These are phyloP conservation scores for Enteromius argenteus DNA, from an alignment of 2,797 vertebrate species.

Conservation along the genomic window DNA sequence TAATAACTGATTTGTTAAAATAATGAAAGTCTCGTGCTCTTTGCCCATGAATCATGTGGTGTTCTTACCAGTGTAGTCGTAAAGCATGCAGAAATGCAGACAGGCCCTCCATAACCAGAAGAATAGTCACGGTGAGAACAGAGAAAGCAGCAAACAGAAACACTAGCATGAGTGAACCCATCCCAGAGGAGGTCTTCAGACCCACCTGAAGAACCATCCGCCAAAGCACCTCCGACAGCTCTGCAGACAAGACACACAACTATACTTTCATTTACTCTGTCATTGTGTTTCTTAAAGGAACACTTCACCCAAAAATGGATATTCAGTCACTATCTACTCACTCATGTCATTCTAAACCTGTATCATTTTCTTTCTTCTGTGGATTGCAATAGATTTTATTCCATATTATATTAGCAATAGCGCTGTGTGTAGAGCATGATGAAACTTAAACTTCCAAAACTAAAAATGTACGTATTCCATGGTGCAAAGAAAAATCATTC, in stretches of 20 bases:
- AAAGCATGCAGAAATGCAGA: slow-evolving; percentile 69
- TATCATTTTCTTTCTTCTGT: no score
- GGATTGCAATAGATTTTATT: no score
- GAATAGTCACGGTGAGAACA: slow-evolving; percentile 59
- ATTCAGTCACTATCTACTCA: neutral
- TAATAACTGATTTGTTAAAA: neutral
- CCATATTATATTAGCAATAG: no score
- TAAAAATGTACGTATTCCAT: neutral
- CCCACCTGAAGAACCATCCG: slow-evolving; percentile 65
- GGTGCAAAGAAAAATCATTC: neutral
- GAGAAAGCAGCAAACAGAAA: slow-evolving; percentile 59
- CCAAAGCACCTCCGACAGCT: slow-evolving; percentile 70
- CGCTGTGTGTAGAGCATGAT: no score
- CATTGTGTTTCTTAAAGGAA: neutral
- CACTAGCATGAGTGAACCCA: slow-evolving; percentile 51
- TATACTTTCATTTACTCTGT: neutral
- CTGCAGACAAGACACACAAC: slow-evolving; percentile 29
- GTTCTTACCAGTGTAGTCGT: slow-evolving; percentile 64
- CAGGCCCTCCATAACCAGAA: slow-evolving; percentile 68
- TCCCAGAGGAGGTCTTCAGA: slow-evolving; percentile 46
- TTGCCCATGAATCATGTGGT: neutral
- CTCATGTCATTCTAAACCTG: neutral
- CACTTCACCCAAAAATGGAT: neutral
- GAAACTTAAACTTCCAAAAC: no score
- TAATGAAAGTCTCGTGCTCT: neutral